phyloP scores from a whole-genome alignment of 2,888 invertebrate species.

The Pinctada fucata region DNA sequence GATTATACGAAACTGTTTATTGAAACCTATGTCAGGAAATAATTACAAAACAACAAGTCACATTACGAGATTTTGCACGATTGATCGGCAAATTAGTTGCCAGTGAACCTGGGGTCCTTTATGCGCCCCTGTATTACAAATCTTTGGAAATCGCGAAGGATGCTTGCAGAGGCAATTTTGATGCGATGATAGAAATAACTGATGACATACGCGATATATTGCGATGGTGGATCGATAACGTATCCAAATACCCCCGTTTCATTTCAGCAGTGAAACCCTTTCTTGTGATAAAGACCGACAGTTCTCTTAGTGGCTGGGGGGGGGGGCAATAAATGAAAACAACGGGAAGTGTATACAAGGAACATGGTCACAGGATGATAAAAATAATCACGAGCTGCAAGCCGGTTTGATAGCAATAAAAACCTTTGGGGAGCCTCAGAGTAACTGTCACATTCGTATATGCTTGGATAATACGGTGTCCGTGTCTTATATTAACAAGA shows the following conservation, averaged over 20 bases:
- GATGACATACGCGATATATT: background rate
- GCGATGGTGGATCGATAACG: background rate
- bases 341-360: slow-evolving; percentile 14
- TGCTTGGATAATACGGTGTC: slow-evolving; percentile 27
- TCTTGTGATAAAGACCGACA: slow-evolving; percentile 12
- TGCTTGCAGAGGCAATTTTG: slow-evolving; percentile 34
- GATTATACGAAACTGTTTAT: too few species aligned
- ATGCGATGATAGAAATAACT: slow-evolving; percentile 34
- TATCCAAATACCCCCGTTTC: background rate
- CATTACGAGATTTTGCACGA: too few species aligned
- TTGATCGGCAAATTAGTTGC: too few species aligned
- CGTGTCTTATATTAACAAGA: slow-evolving; percentile 13
- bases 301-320: slow-evolving; percentile 7
- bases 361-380: slow-evolving; percentile 4
- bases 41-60: too few species aligned
- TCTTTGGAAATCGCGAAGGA: slow-evolving; percentile 41
- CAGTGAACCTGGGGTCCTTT: too few species aligned
- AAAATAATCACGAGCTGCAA: slow-evolving; percentile 21
- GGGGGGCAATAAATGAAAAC: slow-evolving; percentile 14
- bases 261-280: background rate
- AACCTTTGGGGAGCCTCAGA: background rate
- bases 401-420: slow-evolving; percentile 15
- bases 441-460: slow-evolving; percentile 10
- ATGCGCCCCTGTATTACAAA: too few species aligned
- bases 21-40: too few species aligned